Percentiles rank a stretch among this genome's conserved stretches.
These are phyloP conservation scores for Noctua comes DNA, from an alignment of 2,888 invertebrate genomes.

Conservation along the genomic window DNA sequence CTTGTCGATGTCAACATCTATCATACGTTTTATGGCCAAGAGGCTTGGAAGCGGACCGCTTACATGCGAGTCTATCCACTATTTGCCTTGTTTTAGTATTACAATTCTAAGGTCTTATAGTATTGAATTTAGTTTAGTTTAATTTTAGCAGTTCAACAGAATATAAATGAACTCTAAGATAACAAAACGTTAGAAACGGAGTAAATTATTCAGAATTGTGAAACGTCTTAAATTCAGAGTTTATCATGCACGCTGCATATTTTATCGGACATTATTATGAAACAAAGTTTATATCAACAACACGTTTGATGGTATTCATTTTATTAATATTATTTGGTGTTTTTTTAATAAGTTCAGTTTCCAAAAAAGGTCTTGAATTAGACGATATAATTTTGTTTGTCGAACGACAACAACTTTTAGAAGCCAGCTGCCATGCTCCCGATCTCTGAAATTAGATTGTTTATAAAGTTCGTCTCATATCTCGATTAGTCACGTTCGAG, in stretches of 20 bases:
- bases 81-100: conserved; percentile 70
- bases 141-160: conserved; percentile 21
- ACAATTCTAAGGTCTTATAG: conserved; percentile 58
- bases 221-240: not conserved
- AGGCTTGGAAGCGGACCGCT: conserved; percentile 85
- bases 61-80: conserved; percentile 82
- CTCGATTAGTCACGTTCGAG: conserved; percentile 75
- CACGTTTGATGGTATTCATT: not conserved
- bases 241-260: not conserved
- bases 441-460: conserved; percentile 81
- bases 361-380: not conserved
- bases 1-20: conserved; percentile 85
- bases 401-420: conserved; percentile 59
- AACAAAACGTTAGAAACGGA: not conserved
- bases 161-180: conserved; percentile 8
- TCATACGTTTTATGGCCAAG: conserved; percentile 88
- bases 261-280: not conserved
- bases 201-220: not conserved
- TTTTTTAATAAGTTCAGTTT: not conserved
- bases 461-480: conserved; percentile 78
- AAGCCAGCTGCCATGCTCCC: conserved; percentile 65
- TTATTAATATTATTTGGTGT: not conserved
- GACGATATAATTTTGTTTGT: conserved; percentile 54
- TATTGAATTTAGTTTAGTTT: conserved; percentile 33
- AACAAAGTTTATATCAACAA: not conserved